phyloP scores from a whole-genome alignment of 1,140 invertebrate genomes.

The Ceratosolen fusciceps region DNA sequence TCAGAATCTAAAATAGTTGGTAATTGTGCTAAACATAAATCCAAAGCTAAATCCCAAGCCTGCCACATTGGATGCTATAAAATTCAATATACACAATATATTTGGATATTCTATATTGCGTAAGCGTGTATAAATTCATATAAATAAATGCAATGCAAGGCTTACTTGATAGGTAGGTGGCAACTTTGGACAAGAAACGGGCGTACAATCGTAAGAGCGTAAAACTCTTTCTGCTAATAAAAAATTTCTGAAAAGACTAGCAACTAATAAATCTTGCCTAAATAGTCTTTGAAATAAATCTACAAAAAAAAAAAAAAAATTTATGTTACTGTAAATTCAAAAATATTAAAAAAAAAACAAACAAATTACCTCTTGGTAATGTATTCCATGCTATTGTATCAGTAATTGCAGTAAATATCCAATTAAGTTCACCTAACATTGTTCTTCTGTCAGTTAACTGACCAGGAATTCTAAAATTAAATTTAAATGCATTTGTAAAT shows the following conservation, averaged over 20 bases:
- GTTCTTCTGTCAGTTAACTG: slow-evolving; percentile 94
- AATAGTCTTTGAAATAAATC: slow-evolving; percentile 98
- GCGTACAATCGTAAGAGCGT: slow-evolving; percentile 95
- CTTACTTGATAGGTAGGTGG: slow-evolving; percentile 88
- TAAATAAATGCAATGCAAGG: slow-evolving; percentile 25
- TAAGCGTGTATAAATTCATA: not conserved
- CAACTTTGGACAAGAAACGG: slow-evolving; percentile 90
- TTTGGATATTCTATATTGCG: not conserved
- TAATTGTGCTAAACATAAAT: slow-evolving; percentile 92
- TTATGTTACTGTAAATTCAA: not conserved
- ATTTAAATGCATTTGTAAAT: slow-evolving; percentile 17
- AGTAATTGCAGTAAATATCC: slow-evolving; percentile 99
- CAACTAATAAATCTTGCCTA: slow-evolving; percentile 97
- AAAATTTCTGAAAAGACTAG: slow-evolving; percentile 97
- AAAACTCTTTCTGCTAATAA: slow-evolving; percentile 96
- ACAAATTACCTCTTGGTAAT: slow-evolving; percentile 80
- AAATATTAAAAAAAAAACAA: slow-evolving; percentile 16
- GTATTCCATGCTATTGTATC: slow-evolving; percentile 99
- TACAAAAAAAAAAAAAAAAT: slow-evolving; percentile 60
- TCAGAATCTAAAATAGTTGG: slow-evolving; percentile 80
- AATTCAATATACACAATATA: slow-evolving; percentile 33
- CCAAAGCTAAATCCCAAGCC: slow-evolving; percentile 97
- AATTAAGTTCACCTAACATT: slow-evolving; percentile 98
- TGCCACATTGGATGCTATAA: slow-evolving; percentile 88
- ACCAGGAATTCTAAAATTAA: slow-evolving; percentile 87